Conservation (phyloP, 2,113 vertebrate genomes). For the Nothobranchius kuhntae region DNA sequence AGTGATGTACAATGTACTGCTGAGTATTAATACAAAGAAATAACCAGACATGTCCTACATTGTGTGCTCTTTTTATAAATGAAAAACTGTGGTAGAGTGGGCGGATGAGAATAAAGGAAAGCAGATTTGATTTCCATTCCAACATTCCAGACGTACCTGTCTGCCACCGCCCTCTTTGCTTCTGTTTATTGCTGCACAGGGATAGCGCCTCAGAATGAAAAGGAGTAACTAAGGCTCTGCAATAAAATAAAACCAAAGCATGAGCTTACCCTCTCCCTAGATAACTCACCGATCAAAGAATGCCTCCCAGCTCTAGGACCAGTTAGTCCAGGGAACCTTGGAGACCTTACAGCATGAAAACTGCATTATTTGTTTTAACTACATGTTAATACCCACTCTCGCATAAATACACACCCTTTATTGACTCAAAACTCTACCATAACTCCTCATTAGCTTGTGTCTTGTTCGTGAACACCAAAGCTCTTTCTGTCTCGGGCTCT, state of each 20-base stretch:
- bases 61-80: not conserved
- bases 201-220: constrained; percentile 17
- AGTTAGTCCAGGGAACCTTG: constrained; percentile 5
- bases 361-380: constrained; percentile 17
- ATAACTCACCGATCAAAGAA: constrained; percentile 24
- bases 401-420: constrained; percentile 4
- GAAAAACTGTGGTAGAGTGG: not conserved
- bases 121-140: constrained; percentile 18
- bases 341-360: constrained; percentile 31
- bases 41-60: too few relatives aligned
- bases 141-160: constrained; percentile 40
- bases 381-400: constrained; percentile 6
- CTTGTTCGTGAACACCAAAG: constrained; percentile 6
- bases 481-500: constrained; percentile 16
- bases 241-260: not conserved
- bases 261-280: not conserved
- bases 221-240: not conserved
- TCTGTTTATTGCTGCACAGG: constrained; percentile 6
- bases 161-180: constrained; percentile 9
- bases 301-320: not conserved
- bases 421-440: constrained; percentile 18
- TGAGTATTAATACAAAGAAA: too few relatives aligned
- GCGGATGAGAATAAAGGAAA: constrained; percentile 8
- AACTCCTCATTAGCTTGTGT: constrained; percentile 1
- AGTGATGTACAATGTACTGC: too few relatives aligned